Base-by-base conservation (phyloP, 1,140 invertebrate species). In the Bombus breviceps region DNA sequence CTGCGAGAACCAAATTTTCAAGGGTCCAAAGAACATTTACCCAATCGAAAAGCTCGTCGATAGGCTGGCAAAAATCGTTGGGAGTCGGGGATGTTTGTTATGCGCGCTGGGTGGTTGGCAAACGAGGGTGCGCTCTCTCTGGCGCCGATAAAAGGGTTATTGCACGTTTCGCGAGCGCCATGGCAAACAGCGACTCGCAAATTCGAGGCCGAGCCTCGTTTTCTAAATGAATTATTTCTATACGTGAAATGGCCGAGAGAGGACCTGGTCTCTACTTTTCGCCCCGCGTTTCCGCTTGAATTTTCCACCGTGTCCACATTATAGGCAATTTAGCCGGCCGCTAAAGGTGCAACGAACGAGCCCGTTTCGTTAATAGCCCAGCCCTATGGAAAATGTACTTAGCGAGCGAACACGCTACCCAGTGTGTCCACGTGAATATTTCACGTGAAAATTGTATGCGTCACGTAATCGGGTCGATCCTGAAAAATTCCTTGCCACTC, bases 201-300 rank as follows among this genome's bases (percentile, higher is more conserved):
- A 81, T 85, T 85, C 79, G 78, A 28, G 8, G 41, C 25, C 15
- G 28, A 41, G 57, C 71, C 73, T 85, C 83, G 84, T 81, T 81
- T 81, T 81, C 84, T 81, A 81, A 85, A 85, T 85, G 78, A 85
- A 85, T 85, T 85, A 85, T 85, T 85, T 81, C 83, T 64, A 73
- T 77, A 68, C 47, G 53, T 37, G 18, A 15, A 57, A 74, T 82
- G 32, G 69, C 72, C 73, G 15, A 6, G 15, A 62, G 59, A 62
- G 39, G 12, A 25, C 15, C 66, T 32, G 12, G 64, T 3, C 57
- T 32, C 76, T 66, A 41, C 73, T 77, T 77, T 57, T 69, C 66
- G 41, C 43, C 3, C 3, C n/a, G 57, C 34, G 39, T 34, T 15
- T 18, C 64, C 41, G n/a, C 53, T 57, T 85, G 77, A 80, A 85